Base-by-base conservation (phyloP, 1,140 invertebrate genomes). In the Phymastichus coffea region DNA sequence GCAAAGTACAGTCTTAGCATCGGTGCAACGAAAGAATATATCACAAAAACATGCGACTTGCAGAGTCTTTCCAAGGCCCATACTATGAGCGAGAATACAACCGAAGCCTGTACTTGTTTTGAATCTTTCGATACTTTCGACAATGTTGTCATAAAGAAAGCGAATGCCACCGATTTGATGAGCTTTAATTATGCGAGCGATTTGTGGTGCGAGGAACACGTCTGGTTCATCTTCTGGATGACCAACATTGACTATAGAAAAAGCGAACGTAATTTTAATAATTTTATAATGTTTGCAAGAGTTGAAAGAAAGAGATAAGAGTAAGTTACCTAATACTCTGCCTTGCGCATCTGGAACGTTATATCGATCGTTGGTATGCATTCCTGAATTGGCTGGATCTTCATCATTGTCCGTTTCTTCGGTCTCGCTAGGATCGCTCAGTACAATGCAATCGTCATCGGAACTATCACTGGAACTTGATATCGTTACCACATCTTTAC, bases 61-160 rank as follows among this genome's bases (percentile, higher is more conserved):
- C 38, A 99, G 83, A 0, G 97, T 99, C 82, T 99, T 99, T n/a
- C 97, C 97, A 15, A 99, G 82, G 1, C 97, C 97, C 97, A 99
- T 99, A 19, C 95, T 97, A 81, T 99, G 97, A 6, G 97, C 97
- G 20, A 99, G 81, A 66, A 99, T 98, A 74, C 97, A 98, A 17
- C 97, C 97, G 79, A 98, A 97, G 14, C 96, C 95, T 51, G 87
- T 86, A 2, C 92, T 94, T n/a, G 86, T 93, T 43, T 92, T 90
- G 71, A 88, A 97, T 59, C 92, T 83, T 43, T 91, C 88, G 26
- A 93, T 84, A 26, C 92, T 96, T 78, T 98, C 95, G 59, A 98
- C 91, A 23, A 98, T 89, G 73, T 98, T 98, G 76, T 98, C 96
- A 79, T 93, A 99, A 17, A 99, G 77, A 79, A 99, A 99, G 44